Evolutionary conservation across 2,797 vertebrate genomes (phyloP), one percentile per base, ranked within the genome.

Genomic region (Spinibarbus caldwelli): DNA sequence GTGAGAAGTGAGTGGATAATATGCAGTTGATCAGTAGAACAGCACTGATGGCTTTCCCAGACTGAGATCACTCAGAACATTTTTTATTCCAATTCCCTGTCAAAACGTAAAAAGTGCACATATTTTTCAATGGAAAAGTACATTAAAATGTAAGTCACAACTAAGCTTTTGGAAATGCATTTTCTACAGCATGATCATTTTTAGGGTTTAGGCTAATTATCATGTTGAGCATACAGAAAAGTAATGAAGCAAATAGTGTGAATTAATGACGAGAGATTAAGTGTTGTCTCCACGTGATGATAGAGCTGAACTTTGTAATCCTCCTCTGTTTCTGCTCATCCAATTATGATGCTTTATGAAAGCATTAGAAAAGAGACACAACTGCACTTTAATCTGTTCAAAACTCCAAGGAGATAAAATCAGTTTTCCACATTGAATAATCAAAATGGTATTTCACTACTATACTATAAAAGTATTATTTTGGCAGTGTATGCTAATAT

Each of bases 31-130:
- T 66, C 21, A 67, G 59, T 66, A 52, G 52, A 31, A 83, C 17
- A 47, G 71, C 57, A 21, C 43, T 49, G 29, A 79, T 83, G 45
- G 82, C 75, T 86, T 83, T 66, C 26, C 57, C 85, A 86, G 80
- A 49, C 80, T 7, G 41, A 62, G 14, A 57, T 77, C 73, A 45
- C 84, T 23, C 68, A n/a, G 72, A 19, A 64, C 7, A 36, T 68
- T 85, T 52, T 15, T 49, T 26, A 54, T 29, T 67, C 75, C 52
- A 86, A 52, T n/a, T 36, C 38, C 36, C 43, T 81, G 71, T 67
- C 38, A 59, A 78, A 62, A 75, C 52, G 4, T 38, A 54, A 71
- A 36, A 75, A 81, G 41, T 62, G 34, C 17, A 70, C 34, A 59
- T 59, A 68, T 70, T 10, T 45, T 49, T 52, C 49, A 38, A 21